A percentile compares a stretch with the other conserved stretches of the same genome.
phyloP scores from a whole-genome alignment of 2,113 vertebrate genomes.

The Chloebia gouldiae region DNA sequence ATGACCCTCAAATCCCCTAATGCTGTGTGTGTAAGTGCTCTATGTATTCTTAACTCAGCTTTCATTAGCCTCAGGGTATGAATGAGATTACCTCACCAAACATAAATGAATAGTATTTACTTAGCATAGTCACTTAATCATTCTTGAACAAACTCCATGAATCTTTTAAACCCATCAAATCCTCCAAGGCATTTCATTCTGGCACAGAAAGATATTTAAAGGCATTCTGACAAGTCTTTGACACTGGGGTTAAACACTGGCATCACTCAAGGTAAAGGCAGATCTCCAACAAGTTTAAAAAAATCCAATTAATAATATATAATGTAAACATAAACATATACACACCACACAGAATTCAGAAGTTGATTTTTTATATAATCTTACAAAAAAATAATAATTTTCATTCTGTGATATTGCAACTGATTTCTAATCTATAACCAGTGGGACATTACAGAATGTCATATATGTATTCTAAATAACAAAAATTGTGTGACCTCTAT shows the following conservation, averaged over 20 bases:
- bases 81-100: background rate
- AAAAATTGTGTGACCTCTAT: background rate
- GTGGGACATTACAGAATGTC: background rate
- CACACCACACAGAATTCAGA: background rate
- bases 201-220: slow-evolving; percentile 2
- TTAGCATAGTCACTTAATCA: slow-evolving; percentile 31
- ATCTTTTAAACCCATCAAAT: slow-evolving; percentile 24
- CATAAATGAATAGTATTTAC: slow-evolving; percentile 31
- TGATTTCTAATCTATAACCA: background rate
- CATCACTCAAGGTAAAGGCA: background rate
- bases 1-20: background rate
- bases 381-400: background rate
- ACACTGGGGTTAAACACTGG: background rate
- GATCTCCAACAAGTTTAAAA: background rate
- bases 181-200: slow-evolving; percentile 1
- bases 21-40: background rate
- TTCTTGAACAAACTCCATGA: slow-evolving; percentile 18
- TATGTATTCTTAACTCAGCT: background rate
- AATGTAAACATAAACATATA: background rate
- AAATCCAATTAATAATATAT: background rate
- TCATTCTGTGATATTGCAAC: background rate
- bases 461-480: background rate
- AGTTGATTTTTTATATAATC: background rate
- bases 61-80: background rate
- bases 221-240: background rate